Conservation (phyloP, 2,888 invertebrate genomes). For the Mactromeris polynyma region DNA sequence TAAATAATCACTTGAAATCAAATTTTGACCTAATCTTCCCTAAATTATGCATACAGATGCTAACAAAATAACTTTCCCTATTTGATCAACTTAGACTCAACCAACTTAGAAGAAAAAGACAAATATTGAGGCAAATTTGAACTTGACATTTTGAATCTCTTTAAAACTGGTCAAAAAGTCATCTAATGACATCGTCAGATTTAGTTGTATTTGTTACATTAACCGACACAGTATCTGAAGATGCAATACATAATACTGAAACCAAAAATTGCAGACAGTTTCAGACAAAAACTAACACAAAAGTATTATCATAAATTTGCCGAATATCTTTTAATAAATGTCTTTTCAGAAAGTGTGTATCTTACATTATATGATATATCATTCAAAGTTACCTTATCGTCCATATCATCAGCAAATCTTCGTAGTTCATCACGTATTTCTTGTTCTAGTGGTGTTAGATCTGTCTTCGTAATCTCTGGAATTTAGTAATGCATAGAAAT, state of each 20-base stretch:
- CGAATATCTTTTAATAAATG: not conserved
- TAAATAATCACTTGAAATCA: not conserved
- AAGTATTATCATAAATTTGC: not conserved
- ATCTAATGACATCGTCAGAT: not conserved
- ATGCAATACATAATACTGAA: no score
- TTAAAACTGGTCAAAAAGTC: not conserved
- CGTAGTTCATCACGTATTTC: slow-evolving; percentile 75
- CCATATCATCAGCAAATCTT: slow-evolving; percentile 73
- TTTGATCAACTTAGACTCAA: no score
- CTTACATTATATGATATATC: not conserved
- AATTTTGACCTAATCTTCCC: no score
- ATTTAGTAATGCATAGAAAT: not conserved
- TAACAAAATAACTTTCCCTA: no score
- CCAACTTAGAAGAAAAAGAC: no score
- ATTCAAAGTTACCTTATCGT: slow-evolving; percentile 67
- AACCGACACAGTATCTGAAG: no score
- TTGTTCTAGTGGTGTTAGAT: slow-evolving; percentile 71
- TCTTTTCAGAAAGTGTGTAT: not conserved
- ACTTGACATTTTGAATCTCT: not conserved
- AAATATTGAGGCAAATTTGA: no score
- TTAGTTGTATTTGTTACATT: not conserved
- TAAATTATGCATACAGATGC: not conserved
- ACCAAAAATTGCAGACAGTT: no score
- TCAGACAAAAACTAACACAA: no score
- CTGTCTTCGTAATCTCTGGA: slow-evolving; percentile 26